phyloP scores from a whole-genome alignment of 2,113 vertebrate species.

The Diglossa brunneiventris region DNA sequence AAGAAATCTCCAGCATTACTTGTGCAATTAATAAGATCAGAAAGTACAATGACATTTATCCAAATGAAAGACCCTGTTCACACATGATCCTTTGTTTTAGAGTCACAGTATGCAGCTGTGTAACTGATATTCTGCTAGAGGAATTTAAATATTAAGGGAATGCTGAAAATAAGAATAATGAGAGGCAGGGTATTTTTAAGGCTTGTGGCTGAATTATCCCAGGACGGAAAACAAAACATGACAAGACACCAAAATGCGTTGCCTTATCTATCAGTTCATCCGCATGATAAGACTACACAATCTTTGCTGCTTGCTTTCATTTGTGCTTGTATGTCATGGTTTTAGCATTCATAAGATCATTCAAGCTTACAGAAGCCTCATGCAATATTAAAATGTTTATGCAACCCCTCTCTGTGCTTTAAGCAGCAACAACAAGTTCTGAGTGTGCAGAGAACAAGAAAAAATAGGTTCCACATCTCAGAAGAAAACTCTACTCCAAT shows the following conservation, averaged over 20 bases:
- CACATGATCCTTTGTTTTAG: background rate
- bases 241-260: conserved; percentile 28
- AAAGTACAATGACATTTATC: background rate
- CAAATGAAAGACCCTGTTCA: background rate
- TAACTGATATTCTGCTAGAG: background rate
- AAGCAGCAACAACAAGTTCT: conserved; percentile 65
- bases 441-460: conserved; percentile 32
- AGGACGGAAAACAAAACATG: conserved; percentile 35
- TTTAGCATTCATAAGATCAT: conserved; percentile 72
- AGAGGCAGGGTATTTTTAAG: background rate
- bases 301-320: conserved; percentile 35
- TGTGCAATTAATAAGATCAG: background rate
- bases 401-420: conserved; percentile 66
- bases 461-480: conserved; percentile 61
- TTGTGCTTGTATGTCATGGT: conserved; percentile 50
- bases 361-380: conserved; percentile 75
- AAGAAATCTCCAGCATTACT: background rate
- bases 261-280: conserved; percentile 27
- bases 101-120: background rate
- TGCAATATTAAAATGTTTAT: conserved; percentile 81
- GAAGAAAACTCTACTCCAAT: conserved; percentile 38
- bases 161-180: background rate
- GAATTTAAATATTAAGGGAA: background rate
- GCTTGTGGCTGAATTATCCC: conserved; percentile 7
- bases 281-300: conserved; percentile 14